Conservation (phyloP, 2,113 vertebrate species). For the Heterotis niloticus region DNA sequence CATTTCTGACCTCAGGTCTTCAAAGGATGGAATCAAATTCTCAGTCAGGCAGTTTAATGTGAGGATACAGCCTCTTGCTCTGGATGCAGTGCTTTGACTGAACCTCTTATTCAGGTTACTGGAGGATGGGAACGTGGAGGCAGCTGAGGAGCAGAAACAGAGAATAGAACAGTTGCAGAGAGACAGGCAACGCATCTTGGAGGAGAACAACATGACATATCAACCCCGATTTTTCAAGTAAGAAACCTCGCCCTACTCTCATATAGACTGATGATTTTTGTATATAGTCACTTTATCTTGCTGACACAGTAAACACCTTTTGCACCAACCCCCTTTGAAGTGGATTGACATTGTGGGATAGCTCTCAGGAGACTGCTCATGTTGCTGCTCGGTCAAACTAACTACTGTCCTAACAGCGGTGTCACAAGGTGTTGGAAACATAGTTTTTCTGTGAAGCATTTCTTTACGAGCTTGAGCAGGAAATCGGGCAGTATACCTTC, state of each 20-base stretch:
- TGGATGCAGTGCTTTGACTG: not conserved
- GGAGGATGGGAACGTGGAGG: constrained; percentile 86
- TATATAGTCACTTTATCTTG: too few species aligned
- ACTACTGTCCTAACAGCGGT: too few species aligned
- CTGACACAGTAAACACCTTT: too few species aligned
- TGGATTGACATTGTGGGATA: too few species aligned
- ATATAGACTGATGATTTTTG: not conserved
- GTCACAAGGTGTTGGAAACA: too few species aligned
- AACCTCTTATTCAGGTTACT: constrained; percentile 66
- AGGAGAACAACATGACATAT: constrained; percentile 80
- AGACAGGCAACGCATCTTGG: constrained; percentile 78
- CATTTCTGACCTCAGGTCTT: not conserved
- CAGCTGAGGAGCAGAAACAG: constrained; percentile 87
- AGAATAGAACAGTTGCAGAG: constrained; percentile 90
- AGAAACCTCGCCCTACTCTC: not conserved
- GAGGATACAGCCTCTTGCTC: not conserved
- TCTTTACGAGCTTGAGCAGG: too few species aligned
- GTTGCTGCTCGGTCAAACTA: too few species aligned
- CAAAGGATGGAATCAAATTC: not conserved
- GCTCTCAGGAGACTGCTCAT: too few species aligned
- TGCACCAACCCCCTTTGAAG: too few species aligned
- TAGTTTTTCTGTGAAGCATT: too few species aligned
- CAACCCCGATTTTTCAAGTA: constrained; percentile 90
- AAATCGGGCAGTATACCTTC: too few species aligned
- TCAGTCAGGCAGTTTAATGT: not conserved